Conservation (phyloP, 2,888 invertebrate genomes). For the Caenorhabditis drosophilae region DNA sequence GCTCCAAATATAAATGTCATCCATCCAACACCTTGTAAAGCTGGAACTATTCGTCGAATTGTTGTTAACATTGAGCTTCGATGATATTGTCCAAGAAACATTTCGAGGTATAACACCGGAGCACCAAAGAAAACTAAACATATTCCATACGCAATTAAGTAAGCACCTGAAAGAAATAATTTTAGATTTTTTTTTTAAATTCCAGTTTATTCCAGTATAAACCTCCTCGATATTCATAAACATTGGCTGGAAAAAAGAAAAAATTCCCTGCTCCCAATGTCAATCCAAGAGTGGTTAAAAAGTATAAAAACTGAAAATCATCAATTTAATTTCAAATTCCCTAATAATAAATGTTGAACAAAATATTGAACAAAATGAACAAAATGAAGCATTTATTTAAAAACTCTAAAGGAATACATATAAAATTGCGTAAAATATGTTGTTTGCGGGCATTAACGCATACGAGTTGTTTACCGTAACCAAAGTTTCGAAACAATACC, state of each 20-base stretch:
- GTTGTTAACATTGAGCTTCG: not conserved
- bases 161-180: not conserved
- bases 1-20: not conserved
- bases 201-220: not conserved
- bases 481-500: too few relatives aligned
- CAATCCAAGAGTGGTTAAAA: too few relatives aligned
- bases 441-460: too few relatives aligned
- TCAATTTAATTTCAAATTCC: too few relatives aligned
- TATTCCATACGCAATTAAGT: not conserved
- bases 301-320: too few relatives aligned
- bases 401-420: too few relatives aligned
- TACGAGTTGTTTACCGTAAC: too few relatives aligned
- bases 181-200: not conserved
- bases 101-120: not conserved
- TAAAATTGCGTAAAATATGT: too few relatives aligned
- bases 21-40: constrained; percentile 1
- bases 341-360: too few relatives aligned
- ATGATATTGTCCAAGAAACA: not conserved
- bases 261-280: not conserved
- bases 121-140: not conserved
- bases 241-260: not conserved
- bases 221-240: not conserved
- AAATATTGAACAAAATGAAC: too few relatives aligned
- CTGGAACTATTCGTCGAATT: not conserved
- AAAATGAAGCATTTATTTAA: too few relatives aligned